These are phyloP conservation scores for Otus sunia DNA, from an alignment of 2,113 vertebrate species.

Conservation along the genomic window DNA sequence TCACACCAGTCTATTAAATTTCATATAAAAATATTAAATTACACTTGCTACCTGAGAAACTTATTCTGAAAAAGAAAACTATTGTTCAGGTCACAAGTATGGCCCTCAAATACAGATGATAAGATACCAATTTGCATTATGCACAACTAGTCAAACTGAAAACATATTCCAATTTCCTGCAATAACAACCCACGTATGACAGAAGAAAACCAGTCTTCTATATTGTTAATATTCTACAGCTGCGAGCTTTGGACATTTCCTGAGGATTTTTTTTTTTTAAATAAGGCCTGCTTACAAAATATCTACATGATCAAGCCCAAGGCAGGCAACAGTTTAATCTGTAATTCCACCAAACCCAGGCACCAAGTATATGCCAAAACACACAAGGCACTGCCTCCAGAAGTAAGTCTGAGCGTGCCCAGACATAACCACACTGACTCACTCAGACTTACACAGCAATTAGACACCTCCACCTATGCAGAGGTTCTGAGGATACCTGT, in stretches of 20 bases:
- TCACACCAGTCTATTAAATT: neutral
- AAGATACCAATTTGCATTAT: neutral
- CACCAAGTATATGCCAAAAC: neutral
- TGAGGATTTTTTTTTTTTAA: neutral
- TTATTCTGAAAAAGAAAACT: neutral
- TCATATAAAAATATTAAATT: neutral
- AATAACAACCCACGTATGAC: neutral
- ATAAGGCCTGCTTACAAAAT: neutral
- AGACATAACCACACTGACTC: neutral
- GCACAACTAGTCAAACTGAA: neutral
- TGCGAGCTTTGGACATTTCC: neutral
- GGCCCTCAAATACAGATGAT: neutral
- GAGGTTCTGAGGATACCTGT: neutral
- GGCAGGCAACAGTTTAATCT: neutral
- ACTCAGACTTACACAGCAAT: neutral
- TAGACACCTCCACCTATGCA: neutral
- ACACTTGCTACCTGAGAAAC: neutral
- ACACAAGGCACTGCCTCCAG: neutral
- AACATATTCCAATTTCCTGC: neutral
- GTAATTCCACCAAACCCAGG: neutral
- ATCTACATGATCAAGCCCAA: neutral
- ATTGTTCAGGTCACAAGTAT: neutral
- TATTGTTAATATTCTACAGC: neutral
- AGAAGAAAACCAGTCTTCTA: neutral
- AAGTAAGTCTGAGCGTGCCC: neutral